These are phyloP conservation scores for Nibea coibor DNA, from an alignment of 2,113 vertebrate genomes.

Conservation along the genomic window DNA sequence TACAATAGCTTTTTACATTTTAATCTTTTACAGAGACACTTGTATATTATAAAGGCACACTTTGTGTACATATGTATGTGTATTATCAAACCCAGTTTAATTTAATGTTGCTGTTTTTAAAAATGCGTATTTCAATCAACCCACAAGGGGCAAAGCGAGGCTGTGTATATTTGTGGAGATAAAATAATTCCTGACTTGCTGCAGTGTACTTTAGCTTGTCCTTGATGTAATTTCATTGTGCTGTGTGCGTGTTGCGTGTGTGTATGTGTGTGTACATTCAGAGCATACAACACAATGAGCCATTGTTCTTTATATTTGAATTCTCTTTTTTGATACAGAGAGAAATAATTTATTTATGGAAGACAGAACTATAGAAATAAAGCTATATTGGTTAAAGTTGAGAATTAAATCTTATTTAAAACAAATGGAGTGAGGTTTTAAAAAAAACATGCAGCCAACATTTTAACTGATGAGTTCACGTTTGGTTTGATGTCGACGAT, in stretches of 20 bases:
- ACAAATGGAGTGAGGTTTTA: conserved; percentile 72
- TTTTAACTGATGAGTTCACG: conserved; percentile 75
- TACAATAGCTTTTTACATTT: conserved; percentile 92
- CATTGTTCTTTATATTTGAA: conserved; percentile 80
- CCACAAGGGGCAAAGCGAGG: conserved; percentile 68
- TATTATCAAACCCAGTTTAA: conserved; percentile 78
- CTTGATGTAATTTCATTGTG: conserved; percentile 81
- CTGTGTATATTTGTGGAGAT: conserved; percentile 90
- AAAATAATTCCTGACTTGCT: conserved; percentile 87
- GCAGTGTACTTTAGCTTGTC: conserved; percentile 85
- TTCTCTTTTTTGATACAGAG: conserved; percentile 89
- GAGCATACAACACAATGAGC: conserved; percentile 67
- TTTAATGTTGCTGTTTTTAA: conserved; percentile 82
- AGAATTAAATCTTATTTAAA: conserved; percentile 83
- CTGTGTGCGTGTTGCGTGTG: conserved; percentile 7
- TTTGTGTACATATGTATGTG: conserved; percentile 86
- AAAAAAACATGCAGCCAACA: conserved; percentile 74
- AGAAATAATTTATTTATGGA: conserved; percentile 92
- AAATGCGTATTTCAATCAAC: conserved; percentile 80
- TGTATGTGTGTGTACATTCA: conserved; percentile 11
- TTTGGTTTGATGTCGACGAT: conserved; percentile 54
- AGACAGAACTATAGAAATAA: conserved; percentile 81
- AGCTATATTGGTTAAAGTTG: conserved; percentile 84
- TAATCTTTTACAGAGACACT: conserved; percentile 88
- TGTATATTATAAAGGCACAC: conserved; percentile 86